phyloP scores from a whole-genome alignment of 2,797 vertebrate species.

The Vireo griseus region DNA sequence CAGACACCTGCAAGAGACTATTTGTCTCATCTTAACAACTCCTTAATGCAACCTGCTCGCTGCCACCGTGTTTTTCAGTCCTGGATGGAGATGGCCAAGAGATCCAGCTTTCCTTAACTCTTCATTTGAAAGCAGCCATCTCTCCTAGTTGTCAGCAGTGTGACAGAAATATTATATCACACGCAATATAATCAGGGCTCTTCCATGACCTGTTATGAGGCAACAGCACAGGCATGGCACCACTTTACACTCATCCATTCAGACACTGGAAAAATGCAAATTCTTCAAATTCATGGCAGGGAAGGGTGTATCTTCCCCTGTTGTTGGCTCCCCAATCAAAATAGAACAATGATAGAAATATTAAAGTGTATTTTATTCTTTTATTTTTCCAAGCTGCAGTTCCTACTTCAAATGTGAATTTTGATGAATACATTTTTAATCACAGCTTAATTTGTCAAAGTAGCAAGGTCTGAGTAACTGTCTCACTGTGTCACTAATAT shows the following conservation, averaged over 20 bases:
- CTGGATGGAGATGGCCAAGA: fast-evolving
- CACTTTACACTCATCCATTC: background rate
- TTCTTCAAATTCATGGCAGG: background rate
- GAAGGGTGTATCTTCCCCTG: background rate
- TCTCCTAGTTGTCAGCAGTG: background rate
- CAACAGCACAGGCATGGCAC: background rate
- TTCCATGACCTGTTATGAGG: fast-evolving
- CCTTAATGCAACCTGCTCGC: background rate
- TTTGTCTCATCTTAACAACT: background rate
- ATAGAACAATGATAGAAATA: background rate
- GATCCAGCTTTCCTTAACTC: background rate
- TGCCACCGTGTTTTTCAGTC: background rate
- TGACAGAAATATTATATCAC: background rate
- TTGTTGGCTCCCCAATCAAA: background rate
- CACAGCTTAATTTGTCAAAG: background rate
- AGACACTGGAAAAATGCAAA: background rate
- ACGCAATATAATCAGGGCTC: background rate
- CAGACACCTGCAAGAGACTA: fast-evolving
- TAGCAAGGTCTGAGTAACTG: background rate
- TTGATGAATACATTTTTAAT: background rate
- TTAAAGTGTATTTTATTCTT: background rate
- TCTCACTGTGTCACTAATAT: background rate
- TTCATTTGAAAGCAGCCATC: background rate
- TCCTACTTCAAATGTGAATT: background rate
- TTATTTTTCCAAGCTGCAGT: background rate